Conservation (phyloP, 2,113 vertebrate species). For the Oncorhynchus nerka region DNA sequence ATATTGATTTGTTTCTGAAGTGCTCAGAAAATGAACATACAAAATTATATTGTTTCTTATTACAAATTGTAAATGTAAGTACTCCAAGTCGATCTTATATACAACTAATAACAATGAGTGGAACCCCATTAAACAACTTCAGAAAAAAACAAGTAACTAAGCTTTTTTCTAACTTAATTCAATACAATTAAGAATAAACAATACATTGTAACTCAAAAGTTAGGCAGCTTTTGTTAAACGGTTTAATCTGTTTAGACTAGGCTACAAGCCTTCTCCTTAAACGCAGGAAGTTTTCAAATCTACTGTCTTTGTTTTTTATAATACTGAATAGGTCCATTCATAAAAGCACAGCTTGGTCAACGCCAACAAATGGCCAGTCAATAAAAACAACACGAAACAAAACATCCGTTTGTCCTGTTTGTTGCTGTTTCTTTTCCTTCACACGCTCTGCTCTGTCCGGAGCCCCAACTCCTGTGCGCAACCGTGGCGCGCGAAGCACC, state of each 20-base stretch:
- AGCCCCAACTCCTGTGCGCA: slow-evolving; percentile 63
- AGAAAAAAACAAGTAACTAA: slow-evolving; percentile 94
- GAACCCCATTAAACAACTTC: slow-evolving; percentile 92
- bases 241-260: slow-evolving; percentile 69
- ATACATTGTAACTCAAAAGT: slow-evolving; percentile 86
- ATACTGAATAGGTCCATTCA: slow-evolving; percentile 91
- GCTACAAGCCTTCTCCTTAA: slow-evolving; percentile 62
- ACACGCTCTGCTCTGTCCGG: slow-evolving; percentile 40
- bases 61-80: slow-evolving; percentile 99
- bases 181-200: slow-evolving; percentile 85
- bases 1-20: slow-evolving; percentile 89
- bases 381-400: slow-evolving; percentile 56
- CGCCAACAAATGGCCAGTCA: slow-evolving; percentile 79
- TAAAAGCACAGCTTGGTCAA: slow-evolving; percentile 94
- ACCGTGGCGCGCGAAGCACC: slow-evolving; percentile 62
- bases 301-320: slow-evolving; percentile 78
- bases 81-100: slow-evolving; percentile 94
- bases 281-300: slow-evolving; percentile 81
- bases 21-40: slow-evolving; percentile 89
- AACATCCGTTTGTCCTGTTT: slow-evolving; percentile 68
- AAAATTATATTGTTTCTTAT: slow-evolving; percentile 94
- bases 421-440: slow-evolving; percentile 54
- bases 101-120: slow-evolving; percentile 86
- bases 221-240: slow-evolving; percentile 77
- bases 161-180: slow-evolving; percentile 84